Evolutionary conservation across 2,888 invertebrate species (phyloP).

Genomic region (Spodoptera picta): DNA sequence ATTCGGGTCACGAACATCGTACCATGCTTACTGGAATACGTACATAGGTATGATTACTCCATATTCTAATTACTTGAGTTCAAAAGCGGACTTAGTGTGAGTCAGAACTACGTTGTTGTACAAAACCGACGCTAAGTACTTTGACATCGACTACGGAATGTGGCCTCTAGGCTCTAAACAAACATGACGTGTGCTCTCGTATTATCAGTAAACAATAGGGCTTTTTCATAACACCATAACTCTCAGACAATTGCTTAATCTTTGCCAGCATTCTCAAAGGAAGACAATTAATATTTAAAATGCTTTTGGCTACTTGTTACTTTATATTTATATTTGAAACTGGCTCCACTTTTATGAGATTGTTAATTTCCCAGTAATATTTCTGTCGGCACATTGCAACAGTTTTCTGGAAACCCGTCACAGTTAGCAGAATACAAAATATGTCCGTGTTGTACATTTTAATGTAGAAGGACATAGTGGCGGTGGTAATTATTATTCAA

Average conservation of each 20-base stretch:
- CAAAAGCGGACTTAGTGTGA: conserved; percentile 48
- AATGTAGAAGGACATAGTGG: conserved; percentile 12
- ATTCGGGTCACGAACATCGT: conserved; percentile 63
- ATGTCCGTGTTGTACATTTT: conserved; percentile 15
- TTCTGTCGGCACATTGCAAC: conserved; percentile 25
- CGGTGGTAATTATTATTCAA: not conserved
- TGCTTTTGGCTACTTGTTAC: conserved; percentile 13
- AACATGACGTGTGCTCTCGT: conserved; percentile 67
- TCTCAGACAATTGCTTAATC: conserved; percentile 49
- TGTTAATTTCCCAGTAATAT: conserved; percentile 45
- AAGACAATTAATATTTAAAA: conserved; percentile 31
- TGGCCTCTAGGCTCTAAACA: conserved; percentile 75
- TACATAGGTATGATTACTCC: conserved; percentile 58
- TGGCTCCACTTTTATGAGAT: conserved; percentile 19
- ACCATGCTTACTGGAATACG: conserved; percentile 52
- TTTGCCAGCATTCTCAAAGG: conserved; percentile 37
- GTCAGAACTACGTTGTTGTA: conserved; percentile 47
- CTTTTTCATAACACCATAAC: conserved; percentile 57
- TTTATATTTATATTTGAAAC: conserved; percentile 17
- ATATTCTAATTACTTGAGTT: conserved; percentile 58
- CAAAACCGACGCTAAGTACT: conserved; percentile 72
- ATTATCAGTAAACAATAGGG: conserved; percentile 76
- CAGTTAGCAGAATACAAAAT: conserved; percentile 30
- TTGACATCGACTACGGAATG: conserved; percentile 84
- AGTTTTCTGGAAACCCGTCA: conserved; percentile 37